Base-by-base conservation (phyloP, 2,797 vertebrate species). In the Rhinogobio ventralis region DNA sequence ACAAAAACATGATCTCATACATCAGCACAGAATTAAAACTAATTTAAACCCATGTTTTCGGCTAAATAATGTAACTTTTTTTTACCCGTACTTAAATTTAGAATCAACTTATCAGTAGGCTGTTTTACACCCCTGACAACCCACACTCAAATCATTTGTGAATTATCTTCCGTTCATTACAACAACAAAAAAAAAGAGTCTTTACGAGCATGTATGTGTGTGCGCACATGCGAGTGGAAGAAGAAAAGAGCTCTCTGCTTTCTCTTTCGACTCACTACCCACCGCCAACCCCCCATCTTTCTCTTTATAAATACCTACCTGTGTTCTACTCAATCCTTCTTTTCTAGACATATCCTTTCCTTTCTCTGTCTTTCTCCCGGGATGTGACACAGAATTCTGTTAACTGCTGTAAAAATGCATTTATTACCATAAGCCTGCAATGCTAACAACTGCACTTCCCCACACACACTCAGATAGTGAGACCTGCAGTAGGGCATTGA, bases 371-470 rank as follows among this genome's bases (percentile, higher is more conserved):
- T 82, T 81, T 93, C 93, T 94, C 93, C 83, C 62, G 93, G 94
- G 95, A 94, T 93, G 92, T 93, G 93, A 95, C 94, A 95, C 93
- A 95, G 93, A 94, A 95, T 94, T 92, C 91, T 91, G 92, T 93
- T 92, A 94, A 95, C 93, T 93, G 92, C 91, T 88, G 91, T 88
- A 83, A 86, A 90, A 88, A 82, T 82, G 92, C 93, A 92, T 93
- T 93, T 93, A 94, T 93, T 93, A 93, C 89, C 89, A 91, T 89
- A 91, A 89, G 90, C 91, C 90, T 87, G 88, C 89, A 90, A 90
- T 86, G 68, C 67, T 77, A 62, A 82, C 74, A 71, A 75, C 68
- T 67, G 72, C 68, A 36, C 45, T n/a, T 25, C 62, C 69, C 45
- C 81, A 46, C 62, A 53, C n/a, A 75, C 72, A 80, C 17, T 64